Conservation (phyloP, 1,140 invertebrate species). For the Solenopsis fugax region DNA sequence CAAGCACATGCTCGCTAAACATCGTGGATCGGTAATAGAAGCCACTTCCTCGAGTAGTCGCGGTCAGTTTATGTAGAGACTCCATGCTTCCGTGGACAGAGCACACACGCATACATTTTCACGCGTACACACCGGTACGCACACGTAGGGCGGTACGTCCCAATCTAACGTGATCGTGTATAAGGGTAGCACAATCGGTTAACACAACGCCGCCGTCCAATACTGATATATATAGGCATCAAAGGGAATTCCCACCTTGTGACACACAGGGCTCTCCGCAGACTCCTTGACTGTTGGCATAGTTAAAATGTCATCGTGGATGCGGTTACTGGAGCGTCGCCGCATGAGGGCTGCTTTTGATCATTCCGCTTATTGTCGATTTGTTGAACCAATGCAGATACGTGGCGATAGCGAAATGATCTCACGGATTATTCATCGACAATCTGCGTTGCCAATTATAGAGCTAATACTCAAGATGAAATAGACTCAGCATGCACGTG, state of each 20-base stretch:
- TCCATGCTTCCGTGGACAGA: slow-evolving; percentile 60
- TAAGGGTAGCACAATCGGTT: slow-evolving; percentile 60
- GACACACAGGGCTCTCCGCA: slow-evolving; percentile 45
- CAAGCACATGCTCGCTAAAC: slow-evolving; percentile 45
- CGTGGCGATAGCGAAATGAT: not conserved
- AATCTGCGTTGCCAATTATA: not conserved
- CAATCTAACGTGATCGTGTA: slow-evolving; percentile 14
- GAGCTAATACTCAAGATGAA: not conserved
- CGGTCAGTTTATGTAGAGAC: slow-evolving; percentile 69
- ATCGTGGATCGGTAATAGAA: slow-evolving; percentile 65
- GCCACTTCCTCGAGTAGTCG: slow-evolving; percentile 61
- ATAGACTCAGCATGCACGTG: not conserved
- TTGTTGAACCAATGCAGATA: slow-evolving; percentile 16
- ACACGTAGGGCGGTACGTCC: not conserved
- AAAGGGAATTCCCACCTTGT: slow-evolving; percentile 72
- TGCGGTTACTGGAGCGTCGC: slow-evolving; percentile 9
- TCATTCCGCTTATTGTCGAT: slow-evolving; percentile 9
- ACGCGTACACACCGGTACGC: not conserved
- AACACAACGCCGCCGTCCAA: slow-evolving; percentile 56
- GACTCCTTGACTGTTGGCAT: slow-evolving; percentile 66
- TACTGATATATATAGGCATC: slow-evolving; percentile 58
- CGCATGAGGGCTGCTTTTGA: slow-evolving; percentile 52
- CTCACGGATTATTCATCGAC: not conserved
- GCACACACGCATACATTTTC: slow-evolving; percentile 44
- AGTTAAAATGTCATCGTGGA: slow-evolving; percentile 76